Conservation (phyloP, 2,113 vertebrate species). For the Gymnogyps californianus region DNA sequence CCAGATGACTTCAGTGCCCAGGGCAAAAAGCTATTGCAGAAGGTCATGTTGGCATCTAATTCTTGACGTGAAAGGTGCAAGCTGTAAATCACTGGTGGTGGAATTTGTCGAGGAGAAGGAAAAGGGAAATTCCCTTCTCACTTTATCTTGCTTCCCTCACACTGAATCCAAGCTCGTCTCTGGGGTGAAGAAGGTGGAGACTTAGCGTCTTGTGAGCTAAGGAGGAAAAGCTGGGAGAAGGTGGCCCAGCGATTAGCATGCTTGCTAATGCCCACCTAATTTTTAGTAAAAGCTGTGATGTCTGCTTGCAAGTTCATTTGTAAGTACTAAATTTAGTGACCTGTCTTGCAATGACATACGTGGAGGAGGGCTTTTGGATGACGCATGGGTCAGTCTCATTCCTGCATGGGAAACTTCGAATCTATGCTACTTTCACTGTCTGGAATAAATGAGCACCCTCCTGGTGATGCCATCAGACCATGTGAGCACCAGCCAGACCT, state of each 20-base stretch:
- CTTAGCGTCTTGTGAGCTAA: background rate
- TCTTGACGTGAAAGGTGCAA: background rate
- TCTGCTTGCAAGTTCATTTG: background rate
- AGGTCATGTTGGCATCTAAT: background rate
- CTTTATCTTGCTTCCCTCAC: background rate
- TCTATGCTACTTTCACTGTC: background rate
- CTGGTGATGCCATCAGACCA: background rate
- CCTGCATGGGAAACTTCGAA: background rate
- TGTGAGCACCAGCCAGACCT: background rate
- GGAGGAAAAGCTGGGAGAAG: background rate
- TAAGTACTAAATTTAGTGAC: background rate
- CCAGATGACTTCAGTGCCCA: background rate
- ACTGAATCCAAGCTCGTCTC: background rate
- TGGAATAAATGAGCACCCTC: background rate
- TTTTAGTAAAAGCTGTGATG: background rate
- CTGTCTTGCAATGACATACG: rapidly evolving
- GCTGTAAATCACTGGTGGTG: background rate
- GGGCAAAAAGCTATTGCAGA: background rate
- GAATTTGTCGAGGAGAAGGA: rapidly evolving
- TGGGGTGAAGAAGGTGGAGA: background rate
- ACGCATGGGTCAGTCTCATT: background rate
- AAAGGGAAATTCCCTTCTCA: background rate
- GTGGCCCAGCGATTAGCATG: background rate
- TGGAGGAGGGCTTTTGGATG: background rate
- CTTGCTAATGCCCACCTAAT: background rate